A percentile compares a stretch with the other conserved stretches of the same genome.
These are phyloP conservation scores for Cetonia aurata DNA, from an alignment of 2,888 invertebrate species.

Conservation along the genomic window DNA sequence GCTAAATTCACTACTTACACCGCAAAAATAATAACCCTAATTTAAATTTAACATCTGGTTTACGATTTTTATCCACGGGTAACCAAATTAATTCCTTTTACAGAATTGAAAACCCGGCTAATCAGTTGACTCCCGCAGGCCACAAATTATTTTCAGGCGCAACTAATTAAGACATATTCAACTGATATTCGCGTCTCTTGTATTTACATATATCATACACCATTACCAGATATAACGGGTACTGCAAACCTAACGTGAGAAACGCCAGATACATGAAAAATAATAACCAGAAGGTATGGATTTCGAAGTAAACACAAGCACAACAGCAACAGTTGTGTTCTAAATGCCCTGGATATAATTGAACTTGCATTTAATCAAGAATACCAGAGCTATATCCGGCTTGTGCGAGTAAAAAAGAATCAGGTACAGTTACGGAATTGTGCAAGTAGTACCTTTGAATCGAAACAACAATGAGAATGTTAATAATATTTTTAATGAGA, in stretches of 20 bases:
- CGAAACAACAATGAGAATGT: slow-evolving; percentile 12
- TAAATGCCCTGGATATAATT: slow-evolving; percentile 17
- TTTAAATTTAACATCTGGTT: no score
- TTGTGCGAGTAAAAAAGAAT: slow-evolving; percentile 25
- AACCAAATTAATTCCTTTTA: no score
- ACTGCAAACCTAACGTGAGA: slow-evolving; percentile 13
- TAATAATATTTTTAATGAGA: slow-evolving; percentile 19
- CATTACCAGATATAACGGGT: no score
- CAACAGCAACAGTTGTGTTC: slow-evolving; percentile 5
- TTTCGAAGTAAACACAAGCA: slow-evolving; percentile 21
- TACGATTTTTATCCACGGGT: no score
- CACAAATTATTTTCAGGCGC: no score
- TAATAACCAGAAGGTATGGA: slow-evolving; percentile 24
- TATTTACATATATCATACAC: no score
- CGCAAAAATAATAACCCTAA: no score
- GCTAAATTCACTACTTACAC: no score
- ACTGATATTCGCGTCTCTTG: no score
- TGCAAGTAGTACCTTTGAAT: not conserved
- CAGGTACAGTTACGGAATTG: slow-evolving; percentile 22
- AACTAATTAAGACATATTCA: no score
- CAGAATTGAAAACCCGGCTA: no score
- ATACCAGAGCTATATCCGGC: slow-evolving; percentile 24
- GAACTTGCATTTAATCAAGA: slow-evolving; percentile 37
- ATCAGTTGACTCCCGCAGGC: no score
- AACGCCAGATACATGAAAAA: slow-evolving; percentile 22